phyloP scores from a whole-genome alignment of 2,113 vertebrate genomes.

The Cairina moschata region DNA sequence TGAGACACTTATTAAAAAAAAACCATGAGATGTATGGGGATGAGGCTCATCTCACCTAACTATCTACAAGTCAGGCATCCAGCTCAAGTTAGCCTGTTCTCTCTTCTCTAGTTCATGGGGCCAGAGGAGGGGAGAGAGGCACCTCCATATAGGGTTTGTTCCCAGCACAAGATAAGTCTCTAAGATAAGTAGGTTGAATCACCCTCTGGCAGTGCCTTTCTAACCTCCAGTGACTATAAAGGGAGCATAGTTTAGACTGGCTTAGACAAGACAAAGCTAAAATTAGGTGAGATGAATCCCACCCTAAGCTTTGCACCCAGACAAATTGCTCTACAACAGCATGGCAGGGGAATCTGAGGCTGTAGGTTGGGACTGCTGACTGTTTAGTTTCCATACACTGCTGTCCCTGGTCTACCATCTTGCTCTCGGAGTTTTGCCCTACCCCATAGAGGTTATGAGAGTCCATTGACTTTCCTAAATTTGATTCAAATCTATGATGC shows the following conservation, averaged over 20 bases:
- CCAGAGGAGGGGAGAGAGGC: background rate
- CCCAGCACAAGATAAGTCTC: background rate
- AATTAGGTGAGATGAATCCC: constrained; percentile 29
- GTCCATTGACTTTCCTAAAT: background rate
- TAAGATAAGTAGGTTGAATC: constrained; percentile 49
- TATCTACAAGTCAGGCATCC: background rate
- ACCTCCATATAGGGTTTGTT: constrained; percentile 3
- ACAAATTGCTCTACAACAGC: background rate
- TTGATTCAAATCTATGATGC: background rate
- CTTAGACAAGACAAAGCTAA: constrained; percentile 43
- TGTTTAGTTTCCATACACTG: background rate
- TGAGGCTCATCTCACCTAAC: background rate
- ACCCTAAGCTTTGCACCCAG: background rate
- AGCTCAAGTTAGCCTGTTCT: background rate
- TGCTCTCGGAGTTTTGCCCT: background rate
- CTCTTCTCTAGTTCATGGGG: background rate
- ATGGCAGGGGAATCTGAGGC: background rate
- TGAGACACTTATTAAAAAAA: background rate
- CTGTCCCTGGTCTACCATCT: background rate
- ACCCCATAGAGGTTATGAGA: accelerated
- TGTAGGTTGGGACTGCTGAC: background rate
- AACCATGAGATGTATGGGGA: background rate
- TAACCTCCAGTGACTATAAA: constrained; percentile 1
- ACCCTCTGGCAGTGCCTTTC: constrained; percentile 19
- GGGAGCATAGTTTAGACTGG: constrained; percentile 27